Evolutionary conservation across 2,113 vertebrate genomes (phyloP).

Genomic region (Phrynosoma blainvillii): DNA sequence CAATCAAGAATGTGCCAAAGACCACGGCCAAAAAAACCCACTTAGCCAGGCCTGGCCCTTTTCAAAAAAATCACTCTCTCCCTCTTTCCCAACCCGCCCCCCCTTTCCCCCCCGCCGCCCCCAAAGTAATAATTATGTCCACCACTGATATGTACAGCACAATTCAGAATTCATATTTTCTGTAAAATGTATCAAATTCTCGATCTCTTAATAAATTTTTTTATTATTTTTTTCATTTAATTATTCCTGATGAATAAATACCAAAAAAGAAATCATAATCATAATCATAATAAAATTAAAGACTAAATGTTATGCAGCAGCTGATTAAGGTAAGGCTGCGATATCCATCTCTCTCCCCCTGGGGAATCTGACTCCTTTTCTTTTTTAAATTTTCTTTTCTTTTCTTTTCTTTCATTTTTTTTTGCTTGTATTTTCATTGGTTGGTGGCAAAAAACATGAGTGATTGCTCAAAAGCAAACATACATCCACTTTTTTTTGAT

Average conservation of each 20-base stretch:
- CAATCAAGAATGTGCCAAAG: constrained; percentile 81
- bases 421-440: constrained; percentile 83
- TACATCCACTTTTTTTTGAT: constrained; percentile 76
- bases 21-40: constrained; percentile 64
- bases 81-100: constrained; percentile 17
- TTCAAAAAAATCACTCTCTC: constrained; percentile 75
- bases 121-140: constrained; percentile 82
- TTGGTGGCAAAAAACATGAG: constrained; percentile 77
- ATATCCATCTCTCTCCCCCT: constrained; percentile 86
- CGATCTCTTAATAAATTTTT: constrained; percentile 90
- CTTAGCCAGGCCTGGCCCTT: constrained; percentile 76
- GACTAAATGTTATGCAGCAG: constrained; percentile 79
- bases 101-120: constrained; percentile 66
- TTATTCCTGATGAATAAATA: constrained; percentile 93
- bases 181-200: constrained; percentile 94
- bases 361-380: constrained; percentile 64
- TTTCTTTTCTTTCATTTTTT: constrained; percentile 55
- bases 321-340: constrained; percentile 88
- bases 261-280: constrained; percentile 85
- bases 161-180: constrained; percentile 78
- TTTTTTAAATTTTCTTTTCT: background rate
- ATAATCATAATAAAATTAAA: constrained; percentile 67
- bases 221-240: constrained; percentile 75
- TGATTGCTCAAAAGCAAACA: constrained; percentile 81
- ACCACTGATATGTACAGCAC: constrained; percentile 88